Conservation (phyloP, 2,797 vertebrate genomes). For the Crocodylus rhombifer region DNA sequence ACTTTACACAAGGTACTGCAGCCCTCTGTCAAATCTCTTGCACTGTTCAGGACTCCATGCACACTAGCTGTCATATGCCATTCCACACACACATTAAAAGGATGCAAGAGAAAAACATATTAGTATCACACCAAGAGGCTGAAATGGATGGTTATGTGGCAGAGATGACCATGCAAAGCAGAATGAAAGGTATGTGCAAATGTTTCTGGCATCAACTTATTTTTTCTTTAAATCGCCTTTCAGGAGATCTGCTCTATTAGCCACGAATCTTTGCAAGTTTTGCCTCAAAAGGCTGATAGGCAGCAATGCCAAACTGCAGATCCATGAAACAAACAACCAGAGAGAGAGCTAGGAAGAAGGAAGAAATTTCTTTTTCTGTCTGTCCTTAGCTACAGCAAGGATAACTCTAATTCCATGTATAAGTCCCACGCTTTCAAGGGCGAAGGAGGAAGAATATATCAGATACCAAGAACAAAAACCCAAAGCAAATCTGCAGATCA, state of each 20-base stretch:
- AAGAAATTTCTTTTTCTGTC: background rate
- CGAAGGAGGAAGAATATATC: background rate
- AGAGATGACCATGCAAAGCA: background rate
- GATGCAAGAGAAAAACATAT: background rate
- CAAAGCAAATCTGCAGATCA: fast-evolving
- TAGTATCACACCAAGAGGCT: background rate
- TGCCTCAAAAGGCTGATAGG: fast-evolving
- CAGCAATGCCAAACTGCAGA: background rate
- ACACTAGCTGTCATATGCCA: background rate
- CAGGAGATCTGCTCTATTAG: fast-evolving
- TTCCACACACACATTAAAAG: fast-evolving
- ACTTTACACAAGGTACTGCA: background rate
- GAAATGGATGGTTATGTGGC: background rate
- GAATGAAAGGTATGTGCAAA: constrained; percentile 41
- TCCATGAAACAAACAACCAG: background rate
- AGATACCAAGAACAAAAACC: background rate
- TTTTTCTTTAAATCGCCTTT: background rate
- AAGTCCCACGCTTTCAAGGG: background rate
- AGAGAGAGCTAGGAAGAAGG: background rate
- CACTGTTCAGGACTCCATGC: background rate
- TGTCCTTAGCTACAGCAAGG: background rate
- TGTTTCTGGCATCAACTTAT: background rate
- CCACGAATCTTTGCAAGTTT: background rate
- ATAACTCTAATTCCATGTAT: too few species aligned
- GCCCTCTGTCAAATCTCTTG: background rate